Evolutionary conservation across 2,888 invertebrate species (phyloP), one percentile per base, ranked within the genome.

Genomic region (Spodoptera picta): DNA sequence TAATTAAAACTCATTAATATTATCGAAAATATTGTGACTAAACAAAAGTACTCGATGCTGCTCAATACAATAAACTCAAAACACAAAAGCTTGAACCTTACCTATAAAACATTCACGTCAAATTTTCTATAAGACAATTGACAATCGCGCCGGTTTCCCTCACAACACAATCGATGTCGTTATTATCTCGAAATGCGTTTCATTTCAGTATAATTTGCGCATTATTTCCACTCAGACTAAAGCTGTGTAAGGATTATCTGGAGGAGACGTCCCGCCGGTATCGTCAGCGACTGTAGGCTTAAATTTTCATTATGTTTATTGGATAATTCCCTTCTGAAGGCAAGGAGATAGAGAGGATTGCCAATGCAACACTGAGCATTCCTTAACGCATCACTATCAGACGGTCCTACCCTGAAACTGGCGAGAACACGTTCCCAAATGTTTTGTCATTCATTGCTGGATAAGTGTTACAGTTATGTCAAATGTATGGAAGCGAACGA

Each of bases 281-380:
- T 84, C 87, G 85, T 89, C 89, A 88, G 87, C 90, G 88, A 85
- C 89, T 89, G 87, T 90, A 90, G 91, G 93, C 93, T 93, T 93
- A 93, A 94, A 93, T 93, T 92, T 93, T 94, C 94, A 94, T 94
- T 93, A 94, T 92, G 92, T 92, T 93, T 93, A 94, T 93, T 92
- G 94, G 92, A 94, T 93, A 93, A 93, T 93, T 91, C 92, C 88
- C 88, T 88, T 87, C 87, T 84, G 83, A 81, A 81, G 89, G 81
- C 85, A 73, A 74, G 63, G 87, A 90, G 93, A 94, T 94, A 94
- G 90, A 88, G 86, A 77, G 91, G 93, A 92, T 93, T 91, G 88
- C 90, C 86, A 85, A 93, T 94, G 94, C 93, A 91, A 94, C 92
- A 90, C 84, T 93, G 94, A 93, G 81, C 94, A 93, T 88, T 91